Conservation (phyloP, 1,140 invertebrate species). For the Brachystomella parvula region DNA sequence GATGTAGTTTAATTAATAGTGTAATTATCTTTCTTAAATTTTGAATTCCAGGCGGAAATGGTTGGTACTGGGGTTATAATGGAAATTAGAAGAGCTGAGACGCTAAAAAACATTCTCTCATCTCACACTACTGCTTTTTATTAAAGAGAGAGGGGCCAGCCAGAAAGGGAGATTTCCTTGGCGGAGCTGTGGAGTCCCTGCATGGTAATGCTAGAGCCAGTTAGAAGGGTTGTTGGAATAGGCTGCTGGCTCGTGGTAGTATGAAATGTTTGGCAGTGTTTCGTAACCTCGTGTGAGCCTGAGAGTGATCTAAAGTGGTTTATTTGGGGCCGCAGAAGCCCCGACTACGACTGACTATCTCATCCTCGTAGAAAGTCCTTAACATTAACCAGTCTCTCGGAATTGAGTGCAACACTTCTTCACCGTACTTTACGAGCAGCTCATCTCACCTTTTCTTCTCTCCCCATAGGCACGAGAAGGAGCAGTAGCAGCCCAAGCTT, state of each 20-base stretch:
- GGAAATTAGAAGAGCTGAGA: too few species aligned
- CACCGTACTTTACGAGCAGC: conserved; percentile 4
- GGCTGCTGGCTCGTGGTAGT: neutral
- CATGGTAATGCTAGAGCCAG: too few species aligned
- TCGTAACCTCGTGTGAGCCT: neutral
- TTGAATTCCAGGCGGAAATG: too few species aligned
- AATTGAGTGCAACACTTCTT: conserved; percentile 10
- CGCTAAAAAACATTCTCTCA: neutral
- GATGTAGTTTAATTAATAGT: too few species aligned
- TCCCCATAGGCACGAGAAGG: too few species aligned
- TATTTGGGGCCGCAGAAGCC: conserved; percentile 1
- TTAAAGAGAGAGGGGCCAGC: neutral
- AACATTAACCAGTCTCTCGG: conserved; percentile 7
- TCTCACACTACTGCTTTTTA: neutral
- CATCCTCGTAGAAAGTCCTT: neutral
- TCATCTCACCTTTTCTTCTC: neutral
- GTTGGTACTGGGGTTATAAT: too few species aligned
- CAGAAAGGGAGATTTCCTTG: neutral
- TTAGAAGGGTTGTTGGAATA: neutral
- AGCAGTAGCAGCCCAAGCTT: too few species aligned
- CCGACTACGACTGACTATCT: conserved; percentile 7
- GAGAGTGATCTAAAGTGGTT: conserved; percentile 11
- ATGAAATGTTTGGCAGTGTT: conserved; percentile 4
- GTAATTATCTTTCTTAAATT: too few species aligned
- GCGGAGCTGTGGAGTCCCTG: neutral